Evolutionary conservation across 1,140 invertebrate genomes (phyloP), one percentile per base, ranked within the genome.

Genomic region (Megalonaias nervosa): DNA sequence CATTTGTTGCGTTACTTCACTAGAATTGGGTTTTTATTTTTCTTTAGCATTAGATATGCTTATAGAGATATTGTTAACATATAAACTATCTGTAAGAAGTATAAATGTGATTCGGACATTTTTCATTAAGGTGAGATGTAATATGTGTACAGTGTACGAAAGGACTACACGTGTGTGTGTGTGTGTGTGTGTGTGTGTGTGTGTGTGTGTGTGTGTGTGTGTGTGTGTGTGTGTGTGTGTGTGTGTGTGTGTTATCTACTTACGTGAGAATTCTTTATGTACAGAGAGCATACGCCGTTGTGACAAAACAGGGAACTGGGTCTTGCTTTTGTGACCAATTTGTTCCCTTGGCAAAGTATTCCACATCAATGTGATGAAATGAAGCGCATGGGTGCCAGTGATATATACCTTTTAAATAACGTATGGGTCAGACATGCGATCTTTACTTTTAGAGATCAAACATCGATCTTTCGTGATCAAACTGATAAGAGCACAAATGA

Each of bases 231-330:
- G 61, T 67, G 64, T 72, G 57, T 69, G 73, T 74, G 73, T 74
- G 73, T 74, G 67, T 74, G 73, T 74, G 73, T 74, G 72, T 74
- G 72, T 70, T 65, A 38, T 62, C 55, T 62, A 70, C 64, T 70
- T 62, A 70, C 64, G 16, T 62, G 26, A 64, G 3, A 64, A 70
- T 48, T 74, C 64, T 74, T 62, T 71, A 64, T 38, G 21, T 67
- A 23, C 48, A 48, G 14, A 61, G 21, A 19, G 23, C 21, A 38
- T 14, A 16, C n/a, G 1, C 55, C 13, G 15, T 6, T 74, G 17
- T 57, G 23, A 19, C 23, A 67, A 26, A 38, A 26, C 26, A 17
- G 66, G 19, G 31, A 17, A 26, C 72, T 74, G 16, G 31, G 17
- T 71, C 23, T 74, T 23, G 26, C 19, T 11, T 19, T 1, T 17